Evolutionary conservation across 2,113 vertebrate species (phyloP).

Genomic region (Mastomys coucha): DNA sequence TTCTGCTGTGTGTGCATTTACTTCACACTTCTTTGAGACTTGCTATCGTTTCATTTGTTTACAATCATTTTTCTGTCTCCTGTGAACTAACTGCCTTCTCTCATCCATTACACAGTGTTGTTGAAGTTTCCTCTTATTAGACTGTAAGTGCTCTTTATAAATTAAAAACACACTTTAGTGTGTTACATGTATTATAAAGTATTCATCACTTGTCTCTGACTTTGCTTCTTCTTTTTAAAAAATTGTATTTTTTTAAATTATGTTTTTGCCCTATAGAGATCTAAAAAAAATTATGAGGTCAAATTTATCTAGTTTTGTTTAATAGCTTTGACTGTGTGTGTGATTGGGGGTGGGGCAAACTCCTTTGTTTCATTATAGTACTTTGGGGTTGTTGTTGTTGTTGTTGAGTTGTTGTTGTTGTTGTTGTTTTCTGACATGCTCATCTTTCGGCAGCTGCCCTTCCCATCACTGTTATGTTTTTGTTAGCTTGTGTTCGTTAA

Average conservation of each 20-base stretch:
- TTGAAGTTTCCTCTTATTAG: slow-evolving; percentile 44
- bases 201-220: slow-evolving; percentile 35
- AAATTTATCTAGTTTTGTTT: slow-evolving; percentile 37
- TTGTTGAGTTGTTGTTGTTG: no score
- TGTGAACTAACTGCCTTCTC: slow-evolving; percentile 22
- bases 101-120: neutral
- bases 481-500: neutral
- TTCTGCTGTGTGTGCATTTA: neutral
- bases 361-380: slow-evolving; percentile 9
- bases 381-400: no score
- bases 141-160: slow-evolving; percentile 50
- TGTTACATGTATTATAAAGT: slow-evolving; percentile 15
- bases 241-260: neutral
- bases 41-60: slow-evolving; percentile 15
- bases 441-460: neutral
- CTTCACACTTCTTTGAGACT: neutral
- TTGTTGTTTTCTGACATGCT: neutral
- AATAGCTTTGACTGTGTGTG: neutral
- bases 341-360: neutral
- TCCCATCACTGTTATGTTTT: neutral
- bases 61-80: neutral
- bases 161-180: slow-evolving; percentile 22
- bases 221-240: neutral
- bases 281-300: slow-evolving; percentile 23
- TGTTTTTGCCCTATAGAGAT: slow-evolving; percentile 6